These are phyloP conservation scores for Onychomys leucogaster DNA, from an alignment of 2,797 vertebrate species.

Conservation along the genomic window DNA sequence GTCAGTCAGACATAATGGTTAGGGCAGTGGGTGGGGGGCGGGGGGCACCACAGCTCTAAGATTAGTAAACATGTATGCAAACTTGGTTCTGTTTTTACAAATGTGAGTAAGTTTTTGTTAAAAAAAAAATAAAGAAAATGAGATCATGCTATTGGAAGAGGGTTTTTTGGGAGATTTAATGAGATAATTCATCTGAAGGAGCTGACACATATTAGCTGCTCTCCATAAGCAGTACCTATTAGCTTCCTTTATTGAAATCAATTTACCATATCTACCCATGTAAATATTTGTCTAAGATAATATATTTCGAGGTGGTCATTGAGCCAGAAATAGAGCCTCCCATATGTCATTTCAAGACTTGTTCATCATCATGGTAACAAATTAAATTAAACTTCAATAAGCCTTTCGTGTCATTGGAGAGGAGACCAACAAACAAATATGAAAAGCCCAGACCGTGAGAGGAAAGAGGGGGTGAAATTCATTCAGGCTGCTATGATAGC, in stretches of 20 bases:
- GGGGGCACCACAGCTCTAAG: neutral
- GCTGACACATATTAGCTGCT: neutral
- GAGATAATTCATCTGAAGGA: neutral
- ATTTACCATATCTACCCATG: neutral
- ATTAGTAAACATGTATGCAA: neutral
- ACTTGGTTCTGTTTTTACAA: neutral
- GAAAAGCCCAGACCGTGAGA: neutral
- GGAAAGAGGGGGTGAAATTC: neutral
- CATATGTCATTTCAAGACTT: neutral
- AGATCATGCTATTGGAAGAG: neutral
- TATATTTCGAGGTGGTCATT: neutral
- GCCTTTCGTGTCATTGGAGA: neutral
- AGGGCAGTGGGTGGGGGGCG: no score
- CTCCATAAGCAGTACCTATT: neutral
- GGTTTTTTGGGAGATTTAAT: neutral
- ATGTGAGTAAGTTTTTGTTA: neutral
- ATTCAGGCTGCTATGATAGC: neutral
- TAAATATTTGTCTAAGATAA: slow-evolving; percentile 1
- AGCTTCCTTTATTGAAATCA: slow-evolving; percentile 4
- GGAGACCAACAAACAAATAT: neutral
- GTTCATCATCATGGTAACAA: neutral
- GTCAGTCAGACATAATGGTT: neutral
- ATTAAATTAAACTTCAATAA: neutral
- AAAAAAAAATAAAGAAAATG: neutral
- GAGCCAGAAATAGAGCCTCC: slow-evolving; percentile 17